Percentiles rank a stretch among this genome's conserved stretches.
phyloP scores from a whole-genome alignment of 2,888 invertebrate genomes.

The Allophyes oxyacanthae region DNA sequence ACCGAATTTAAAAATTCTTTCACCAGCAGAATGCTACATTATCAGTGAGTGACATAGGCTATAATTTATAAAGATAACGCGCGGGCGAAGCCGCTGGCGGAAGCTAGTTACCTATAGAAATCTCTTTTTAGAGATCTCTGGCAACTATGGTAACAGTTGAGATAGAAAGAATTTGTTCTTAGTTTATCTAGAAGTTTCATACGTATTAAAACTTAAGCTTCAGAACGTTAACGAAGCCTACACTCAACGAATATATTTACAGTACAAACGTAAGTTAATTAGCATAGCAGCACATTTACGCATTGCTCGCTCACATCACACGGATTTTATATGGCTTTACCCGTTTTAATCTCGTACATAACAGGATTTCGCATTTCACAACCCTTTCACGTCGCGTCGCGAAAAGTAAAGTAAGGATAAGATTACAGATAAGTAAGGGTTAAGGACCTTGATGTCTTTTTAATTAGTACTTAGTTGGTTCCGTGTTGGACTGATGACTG shows the following conservation, averaged over 20 bases:
- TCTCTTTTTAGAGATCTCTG: too few relatives aligned
- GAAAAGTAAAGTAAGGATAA: conserved; percentile 37
- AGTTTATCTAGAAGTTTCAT: too few relatives aligned
- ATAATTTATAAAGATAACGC: too few relatives aligned
- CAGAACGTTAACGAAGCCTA: conserved; percentile 38
- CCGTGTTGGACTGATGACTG: conserved; percentile 50
- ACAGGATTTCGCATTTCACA: conserved; percentile 26
- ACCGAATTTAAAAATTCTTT: too few relatives aligned
- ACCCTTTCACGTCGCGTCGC: conserved; percentile 21
- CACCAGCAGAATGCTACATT: too few relatives aligned
- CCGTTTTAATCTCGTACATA: conserved; percentile 33
- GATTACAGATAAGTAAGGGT: conserved; percentile 25
- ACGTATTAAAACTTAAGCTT: too few relatives aligned
- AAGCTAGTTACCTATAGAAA: too few relatives aligned
- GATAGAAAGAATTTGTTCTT: too few relatives aligned
- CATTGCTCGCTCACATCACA: conserved; percentile 19
- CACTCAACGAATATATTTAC: conserved; percentile 2
- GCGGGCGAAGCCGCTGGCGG: too few relatives aligned
- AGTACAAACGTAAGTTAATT: conserved; percentile 34
- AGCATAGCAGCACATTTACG: conserved; percentile 28
- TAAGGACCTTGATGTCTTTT: conserved; percentile 54
- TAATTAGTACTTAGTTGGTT: conserved; percentile 62
- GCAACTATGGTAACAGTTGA: too few relatives aligned
- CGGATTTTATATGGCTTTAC: conserved; percentile 36
- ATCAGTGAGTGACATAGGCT: too few relatives aligned